Conservation (phyloP, 2,113 vertebrate species). For the Smithornis capensis region DNA sequence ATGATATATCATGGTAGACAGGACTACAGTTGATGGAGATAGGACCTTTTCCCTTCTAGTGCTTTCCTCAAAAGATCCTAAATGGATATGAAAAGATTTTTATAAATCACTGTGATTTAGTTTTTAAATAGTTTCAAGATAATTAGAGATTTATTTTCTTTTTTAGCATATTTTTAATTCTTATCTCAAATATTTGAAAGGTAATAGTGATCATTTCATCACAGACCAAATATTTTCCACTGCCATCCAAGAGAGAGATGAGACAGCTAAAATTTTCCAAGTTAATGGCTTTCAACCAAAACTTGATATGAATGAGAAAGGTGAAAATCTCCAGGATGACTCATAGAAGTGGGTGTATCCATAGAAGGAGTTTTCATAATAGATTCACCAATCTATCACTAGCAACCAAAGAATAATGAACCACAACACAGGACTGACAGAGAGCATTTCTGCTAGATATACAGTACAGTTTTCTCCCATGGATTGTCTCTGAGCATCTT, state of each 20-base stretch:
- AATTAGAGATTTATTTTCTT: background rate
- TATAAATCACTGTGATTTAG: background rate
- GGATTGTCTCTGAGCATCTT: background rate
- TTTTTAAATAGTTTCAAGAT: background rate
- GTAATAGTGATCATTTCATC: background rate
- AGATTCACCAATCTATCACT: background rate
- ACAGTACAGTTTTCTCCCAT: background rate
- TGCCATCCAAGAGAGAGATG: background rate
- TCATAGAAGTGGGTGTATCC: constrained; percentile 12
- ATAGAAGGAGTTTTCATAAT: constrained; percentile 8
- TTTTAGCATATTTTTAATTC: background rate
- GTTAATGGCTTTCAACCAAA: background rate
- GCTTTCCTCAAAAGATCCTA: background rate
- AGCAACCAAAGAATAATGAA: background rate
- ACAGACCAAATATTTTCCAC: background rate
- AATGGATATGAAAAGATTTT: background rate
- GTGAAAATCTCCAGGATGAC: constrained; percentile 1
- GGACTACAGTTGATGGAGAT: too few species aligned
- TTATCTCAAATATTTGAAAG: background rate
- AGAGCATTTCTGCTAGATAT: background rate
- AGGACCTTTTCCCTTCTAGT: background rate
- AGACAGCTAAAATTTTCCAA: constrained; percentile 33
- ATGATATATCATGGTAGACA: too few species aligned
- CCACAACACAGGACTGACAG: background rate
- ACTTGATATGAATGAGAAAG: background rate